Base-by-base conservation (phyloP, 1,140 invertebrate species). In the Leptinotarsa lineolata region DNA sequence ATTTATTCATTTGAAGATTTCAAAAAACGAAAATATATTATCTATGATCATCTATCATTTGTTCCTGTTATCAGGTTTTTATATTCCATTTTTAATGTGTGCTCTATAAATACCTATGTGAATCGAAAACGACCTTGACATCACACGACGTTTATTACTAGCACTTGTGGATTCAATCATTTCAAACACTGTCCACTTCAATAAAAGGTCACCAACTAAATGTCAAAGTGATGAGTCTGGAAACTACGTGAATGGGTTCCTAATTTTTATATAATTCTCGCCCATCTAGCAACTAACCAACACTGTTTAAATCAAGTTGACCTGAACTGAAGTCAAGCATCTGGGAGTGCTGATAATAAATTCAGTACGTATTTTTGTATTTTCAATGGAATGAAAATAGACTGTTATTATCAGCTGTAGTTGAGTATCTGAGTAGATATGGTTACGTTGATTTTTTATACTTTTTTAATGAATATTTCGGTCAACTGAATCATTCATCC, bases 41-140 rank as follows among this genome's bases (percentile, higher is more conserved):
- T 39, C 30, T 11, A 39, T 11, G 30, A 11, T 11, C 30, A 39
- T 39, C 11, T 39, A 8, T 39, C 30, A 39, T 39, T 39, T 39
- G 30, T 39, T 39, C 8, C 8, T 39, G 30, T 8, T 2, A 20
- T 15, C 30, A 21, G 30, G 16, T 21, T 21, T 20, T 20, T 22
- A 12, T 22, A 63, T 63, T 64, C 15, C 21, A 64, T 21, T 64
- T 64, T 11, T 1, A 22, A 64, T 22, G 21, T 64, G 22, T 12
- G 16, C 21, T 20, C 21, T 1, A 66, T 39, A 15, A 11, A 16
- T 66, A 66, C 64, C 64, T 66, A 66, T 66, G 30, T 44, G 64
- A 39, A 66, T 44, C 2, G 64, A 66, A 66, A 39, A 66, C 8
- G 64, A 22, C 30, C 64, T 66, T 15, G 64, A 15, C 22, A 66